Conservation (phyloP, 1,140 invertebrate species). For the Microvelia longipes region DNA sequence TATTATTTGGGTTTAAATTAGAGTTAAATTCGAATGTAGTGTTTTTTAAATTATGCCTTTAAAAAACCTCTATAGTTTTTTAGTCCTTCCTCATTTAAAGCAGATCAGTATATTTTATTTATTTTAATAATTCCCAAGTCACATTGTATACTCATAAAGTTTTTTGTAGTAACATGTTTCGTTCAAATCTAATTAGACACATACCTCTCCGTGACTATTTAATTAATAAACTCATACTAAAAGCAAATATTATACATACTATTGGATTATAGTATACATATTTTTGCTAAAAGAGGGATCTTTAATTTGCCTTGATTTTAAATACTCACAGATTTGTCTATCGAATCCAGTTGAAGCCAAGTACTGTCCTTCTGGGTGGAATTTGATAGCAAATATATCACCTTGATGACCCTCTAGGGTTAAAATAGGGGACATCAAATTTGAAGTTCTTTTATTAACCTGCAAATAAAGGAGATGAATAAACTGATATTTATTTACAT, state of each 20-base stretch:
- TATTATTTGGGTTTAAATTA: no score
- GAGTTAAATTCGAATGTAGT: no score
- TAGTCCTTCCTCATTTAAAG: no score
- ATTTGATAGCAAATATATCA: slow-evolving; percentile 84
- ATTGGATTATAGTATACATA: not conserved
- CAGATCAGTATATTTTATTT: no score
- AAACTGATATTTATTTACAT: not conserved
- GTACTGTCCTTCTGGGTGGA: slow-evolving; percentile 90
- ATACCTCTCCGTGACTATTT: no score
- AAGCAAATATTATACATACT: not conserved
- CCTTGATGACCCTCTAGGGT: slow-evolving; percentile 90
- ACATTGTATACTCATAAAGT: no score
- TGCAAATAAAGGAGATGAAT: slow-evolving; percentile 1
- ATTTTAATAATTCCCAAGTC: no score
- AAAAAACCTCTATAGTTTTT: no score
- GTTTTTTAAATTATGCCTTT: no score
- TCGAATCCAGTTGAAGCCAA: slow-evolving; percentile 93
- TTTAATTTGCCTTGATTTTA: no score
- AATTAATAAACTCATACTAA: not conserved
- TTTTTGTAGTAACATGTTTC: no score
- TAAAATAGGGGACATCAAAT: slow-evolving; percentile 87
- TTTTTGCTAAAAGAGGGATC: not conserved
- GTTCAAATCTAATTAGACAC: no score
- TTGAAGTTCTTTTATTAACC: slow-evolving; percentile 54
- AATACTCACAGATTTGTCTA: slow-evolving; percentile 77